Percentiles rank a stretch among this genome's conserved stretches.
phyloP scores from a whole-genome alignment of 2,888 invertebrate species.

The Tenthredo distinguenda region DNA sequence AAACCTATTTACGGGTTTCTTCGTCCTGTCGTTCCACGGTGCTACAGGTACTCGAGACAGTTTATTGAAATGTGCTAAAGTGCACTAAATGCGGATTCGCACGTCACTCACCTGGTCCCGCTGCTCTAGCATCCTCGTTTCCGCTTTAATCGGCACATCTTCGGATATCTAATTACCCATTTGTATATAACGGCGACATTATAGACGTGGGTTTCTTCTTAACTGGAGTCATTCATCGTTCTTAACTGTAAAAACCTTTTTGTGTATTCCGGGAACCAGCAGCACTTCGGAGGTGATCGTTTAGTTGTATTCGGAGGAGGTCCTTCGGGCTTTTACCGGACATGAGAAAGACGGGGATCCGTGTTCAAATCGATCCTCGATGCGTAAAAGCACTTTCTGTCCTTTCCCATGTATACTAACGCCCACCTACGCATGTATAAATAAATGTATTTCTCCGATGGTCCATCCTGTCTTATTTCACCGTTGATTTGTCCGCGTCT shows the following conservation, averaged over 20 bases:
- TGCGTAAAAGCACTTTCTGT: constrained; percentile 48
- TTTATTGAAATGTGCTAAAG: neutral
- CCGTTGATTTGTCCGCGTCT: constrained; percentile 66
- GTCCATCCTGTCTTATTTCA: constrained; percentile 44
- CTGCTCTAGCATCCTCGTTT: neutral
- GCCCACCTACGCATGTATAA: neutral
- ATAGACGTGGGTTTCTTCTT: neutral
- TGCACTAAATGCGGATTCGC: neutral
- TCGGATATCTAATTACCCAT: neutral
- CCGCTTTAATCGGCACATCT: neutral
- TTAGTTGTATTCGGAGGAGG: neutral
- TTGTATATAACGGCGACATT: neutral
- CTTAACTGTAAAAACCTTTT: neutral
- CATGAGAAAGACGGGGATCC: neutral
- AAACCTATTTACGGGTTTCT: constrained; percentile 63
- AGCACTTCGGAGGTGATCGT: neutral
- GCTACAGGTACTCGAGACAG: neutral
- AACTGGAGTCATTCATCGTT: neutral
- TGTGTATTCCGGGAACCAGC: neutral
- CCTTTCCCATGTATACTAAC: neutral
- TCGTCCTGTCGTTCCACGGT: neutral
- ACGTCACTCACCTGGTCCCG: neutral
- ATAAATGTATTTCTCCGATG: neutral
- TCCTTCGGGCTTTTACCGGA: neutral
- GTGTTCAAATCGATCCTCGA: constrained; percentile 47